Evolutionary conservation across 1,140 invertebrate genomes (phyloP).

Genomic region (Zaprionus taronus): DNA sequence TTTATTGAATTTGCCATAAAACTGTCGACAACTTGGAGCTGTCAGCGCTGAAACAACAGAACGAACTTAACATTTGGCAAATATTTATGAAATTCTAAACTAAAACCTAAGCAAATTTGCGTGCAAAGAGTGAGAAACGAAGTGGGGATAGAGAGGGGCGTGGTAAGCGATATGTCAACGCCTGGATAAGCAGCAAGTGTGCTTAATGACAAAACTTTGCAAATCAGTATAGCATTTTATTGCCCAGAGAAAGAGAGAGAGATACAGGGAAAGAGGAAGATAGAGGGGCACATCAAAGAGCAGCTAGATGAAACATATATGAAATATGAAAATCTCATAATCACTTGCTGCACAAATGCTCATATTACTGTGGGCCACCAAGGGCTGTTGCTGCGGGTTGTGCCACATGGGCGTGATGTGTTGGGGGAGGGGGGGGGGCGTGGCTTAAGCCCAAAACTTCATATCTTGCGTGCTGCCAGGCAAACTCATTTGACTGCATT

Average conservation of each 20-base stretch:
- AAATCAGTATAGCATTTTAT: constrained; percentile 79
- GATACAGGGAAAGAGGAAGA: neutral
- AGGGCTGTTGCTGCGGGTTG: constrained; percentile 7
- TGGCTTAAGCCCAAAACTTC: constrained; percentile 52
- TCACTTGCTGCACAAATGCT: constrained; percentile 62
- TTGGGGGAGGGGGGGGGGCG: neutral
- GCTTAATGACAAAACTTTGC: constrained; percentile 79
- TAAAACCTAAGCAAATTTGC: constrained; percentile 49
- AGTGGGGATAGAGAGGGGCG: neutral
- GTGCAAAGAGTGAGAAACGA: neutral
- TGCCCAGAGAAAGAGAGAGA: constrained; percentile 39
- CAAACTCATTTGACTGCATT: constrained; percentile 77
- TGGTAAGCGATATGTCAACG: constrained; percentile 20
- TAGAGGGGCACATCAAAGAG: constrained; percentile 45
- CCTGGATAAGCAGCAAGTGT: constrained; percentile 61
- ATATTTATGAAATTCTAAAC: constrained; percentile 75
- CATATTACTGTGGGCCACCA: constrained; percentile 12
- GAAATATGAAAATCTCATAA: constrained; percentile 68
- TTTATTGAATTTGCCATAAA: constrained; percentile 48
- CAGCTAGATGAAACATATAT: constrained; percentile 51
- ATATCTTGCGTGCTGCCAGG: constrained; percentile 45
- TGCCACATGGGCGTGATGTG: neutral
- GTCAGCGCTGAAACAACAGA: constrained; percentile 53
- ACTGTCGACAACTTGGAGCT: constrained; percentile 57
- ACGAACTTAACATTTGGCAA: constrained; percentile 48